Conservation (phyloP, 2,888 invertebrate genomes). For the Stramonita haemastoma region DNA sequence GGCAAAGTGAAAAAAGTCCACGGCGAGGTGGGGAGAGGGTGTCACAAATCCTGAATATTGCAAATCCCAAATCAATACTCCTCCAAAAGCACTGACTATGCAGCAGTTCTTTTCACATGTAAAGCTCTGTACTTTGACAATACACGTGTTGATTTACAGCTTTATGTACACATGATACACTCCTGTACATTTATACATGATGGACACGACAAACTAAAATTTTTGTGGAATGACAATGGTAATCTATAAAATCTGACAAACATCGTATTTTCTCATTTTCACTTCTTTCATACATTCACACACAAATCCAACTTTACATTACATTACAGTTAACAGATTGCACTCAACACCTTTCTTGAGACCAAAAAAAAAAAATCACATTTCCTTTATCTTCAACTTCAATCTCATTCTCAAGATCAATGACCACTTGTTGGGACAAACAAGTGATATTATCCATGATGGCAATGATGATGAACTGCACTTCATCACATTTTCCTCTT, state of each 20-base stretch:
- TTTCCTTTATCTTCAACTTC: neutral
- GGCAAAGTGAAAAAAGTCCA: too few species aligned
- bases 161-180: neutral
- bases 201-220: neutral
- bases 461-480: neutral
- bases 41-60: too few species aligned
- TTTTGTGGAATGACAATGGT: neutral
- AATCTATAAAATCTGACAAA: neutral
- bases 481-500: too few species aligned
- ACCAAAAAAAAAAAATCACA: neutral
- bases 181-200: neutral
- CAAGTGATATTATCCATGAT: neutral
- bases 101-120: slow-evolving; percentile 4
- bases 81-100: neutral
- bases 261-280: neutral
- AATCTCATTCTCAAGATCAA: neutral
- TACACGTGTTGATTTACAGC: neutral
- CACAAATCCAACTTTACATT: neutral
- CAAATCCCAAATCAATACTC: neutral
- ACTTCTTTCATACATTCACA: neutral
- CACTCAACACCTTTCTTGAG: too few species aligned
- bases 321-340: neutral
- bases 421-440: neutral
- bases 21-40: too few species aligned
- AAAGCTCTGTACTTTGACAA: neutral